Evolutionary conservation across 2,888 invertebrate species (phyloP), one percentile per base, ranked within the genome.

Genomic region (Diploptera punctata): DNA sequence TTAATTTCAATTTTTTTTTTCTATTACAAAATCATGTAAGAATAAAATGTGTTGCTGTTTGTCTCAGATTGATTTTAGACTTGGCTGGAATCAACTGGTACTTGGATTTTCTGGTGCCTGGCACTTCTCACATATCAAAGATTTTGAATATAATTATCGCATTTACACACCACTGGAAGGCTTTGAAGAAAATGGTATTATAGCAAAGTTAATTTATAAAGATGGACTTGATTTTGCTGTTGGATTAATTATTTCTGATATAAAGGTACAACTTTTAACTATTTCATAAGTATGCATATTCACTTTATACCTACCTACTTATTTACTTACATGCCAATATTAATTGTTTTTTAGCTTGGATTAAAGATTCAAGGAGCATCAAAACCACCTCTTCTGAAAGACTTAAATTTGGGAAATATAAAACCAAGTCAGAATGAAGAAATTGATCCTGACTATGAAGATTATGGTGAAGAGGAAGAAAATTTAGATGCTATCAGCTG

Each of bases 51-150:
- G 10, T 7, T 33, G 33, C 10, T 57, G 24, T 57, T 47, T 67
- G 73, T n/a, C 75, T 18, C 81, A 90, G 90, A 85, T 91, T 26
- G 93, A 94, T 79, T 90, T 93, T 80, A 85, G 93, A 70, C 86
- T 91, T 24, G 91, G 91, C 21, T 93, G 92, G 89, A 93, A 93
- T 76, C 87, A 87, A 65, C 86, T 92, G 78, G 88, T 90, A 67
- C 86, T 91, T 31, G 94, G 94, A 9, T 92, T 94, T 80, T 89
- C 90, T 0, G 94, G 93, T 52, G 89, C 92, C 52, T 93, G 93
- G 91, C 90, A 89, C 78, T 92, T 88, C 82, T 84, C 85, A 82
- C 86, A 87, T 62, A 80, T 89, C 19, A 87, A 89, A 13, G 90
- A 94, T 81, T 93, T 94, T 76, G 90, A 93, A 75, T 93, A 94